Evolutionary conservation across 2,888 invertebrate genomes (phyloP), one percentile per base, ranked within the genome.

Genomic region (Campaea margaritaria): DNA sequence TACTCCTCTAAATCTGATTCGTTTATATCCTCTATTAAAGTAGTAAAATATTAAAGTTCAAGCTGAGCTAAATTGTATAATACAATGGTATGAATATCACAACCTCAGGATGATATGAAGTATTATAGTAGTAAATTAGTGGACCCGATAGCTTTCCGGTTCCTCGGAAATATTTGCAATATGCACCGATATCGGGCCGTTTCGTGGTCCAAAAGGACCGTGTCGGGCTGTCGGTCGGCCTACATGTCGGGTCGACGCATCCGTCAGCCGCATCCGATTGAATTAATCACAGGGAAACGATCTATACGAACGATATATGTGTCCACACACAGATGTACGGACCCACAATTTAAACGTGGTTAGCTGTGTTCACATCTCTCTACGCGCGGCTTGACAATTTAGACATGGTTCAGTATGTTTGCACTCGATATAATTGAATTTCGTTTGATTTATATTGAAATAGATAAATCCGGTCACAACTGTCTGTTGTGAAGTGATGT

Each of bases 241-340:
- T 34, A 39, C 39, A 44, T 13, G 69, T 67, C 77, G 78, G 80
- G 79, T 76, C 79, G 79, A 73, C 80, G 79, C 81, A 81, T 84
- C 83, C 83, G 83, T 68, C 74, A 75, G 73, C 71, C 78, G 79
- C 81, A 82, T 87, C 86, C 86, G 87, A 89, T 87, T 87, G 84
- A 87, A 89, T 89, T 89, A 88, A 88, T 87, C 86, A 83, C 80
- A 79, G 81, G 78, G 83, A 82, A 56, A 75, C 76, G 75, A 77
- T 73, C 71, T 72, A 75, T 74, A 75, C 73, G 48, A 54, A 36
- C 46, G 49, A 60, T 60, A 41, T 49, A 45, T 41, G 11, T 14
- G 7, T 9, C 31, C 8, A 31, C 21, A 21, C 21, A 21, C 21
- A 13, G 39, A 46, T 28, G 27, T 53, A 38, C 8, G 15, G 21